Percentiles rank a stretch among this genome's conserved stretches.
These are phyloP conservation scores for Teleopsis dalmanni DNA, from an alignment of 1,140 invertebrate species.

Conservation along the genomic window DNA sequence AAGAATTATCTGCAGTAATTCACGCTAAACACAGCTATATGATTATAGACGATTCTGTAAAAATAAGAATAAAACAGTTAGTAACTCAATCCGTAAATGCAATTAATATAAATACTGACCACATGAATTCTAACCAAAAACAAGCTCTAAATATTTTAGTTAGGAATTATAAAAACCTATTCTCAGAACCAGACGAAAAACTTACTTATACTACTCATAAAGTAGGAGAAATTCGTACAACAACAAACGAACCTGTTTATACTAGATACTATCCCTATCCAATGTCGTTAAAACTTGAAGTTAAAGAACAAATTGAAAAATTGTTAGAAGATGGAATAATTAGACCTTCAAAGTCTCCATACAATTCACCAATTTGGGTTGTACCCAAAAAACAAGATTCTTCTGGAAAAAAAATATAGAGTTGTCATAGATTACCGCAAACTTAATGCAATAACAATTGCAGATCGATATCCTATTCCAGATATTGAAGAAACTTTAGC, in stretches of 20 bases:
- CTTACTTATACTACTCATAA: slow-evolving; percentile 16
- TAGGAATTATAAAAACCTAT: slow-evolving; percentile 5
- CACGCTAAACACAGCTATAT: slow-evolving; percentile 11
- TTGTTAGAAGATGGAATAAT: slow-evolving; percentile 18
- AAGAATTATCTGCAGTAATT: slow-evolving; percentile 14
- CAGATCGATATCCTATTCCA: slow-evolving; percentile 48
- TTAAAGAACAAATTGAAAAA: slow-evolving; percentile 14
- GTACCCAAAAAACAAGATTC: slow-evolving; percentile 15
- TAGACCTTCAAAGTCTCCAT: slow-evolving; percentile 14
- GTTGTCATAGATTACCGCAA: slow-evolving; percentile 36
- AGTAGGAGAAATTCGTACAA: slow-evolving; percentile 16
- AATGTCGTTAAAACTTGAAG: slow-evolving; percentile 12
- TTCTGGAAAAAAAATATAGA: slow-evolving; percentile 29
- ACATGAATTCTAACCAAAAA: slow-evolving; percentile 3
- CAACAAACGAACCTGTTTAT: slow-evolving; percentile 13
- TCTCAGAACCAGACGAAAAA: slow-evolving; percentile 15
- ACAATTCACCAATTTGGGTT: slow-evolving; percentile 19
- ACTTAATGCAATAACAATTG: slow-evolving; percentile 32
- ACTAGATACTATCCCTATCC: slow-evolving; percentile 19
- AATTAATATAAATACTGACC: slow-evolving; percentile 10
- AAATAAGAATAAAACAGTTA: slow-evolving; percentile 10
- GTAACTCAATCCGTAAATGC: slow-evolving; percentile 9
- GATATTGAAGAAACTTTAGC: slow-evolving; percentile 46
- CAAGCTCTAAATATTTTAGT: neutral
- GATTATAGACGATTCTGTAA: slow-evolving; percentile 1